A percentile compares a stretch with the other conserved stretches of the same genome.
Conservation (phyloP, 2,888 invertebrate species). For the Chydorus sphaericus region DNA sequence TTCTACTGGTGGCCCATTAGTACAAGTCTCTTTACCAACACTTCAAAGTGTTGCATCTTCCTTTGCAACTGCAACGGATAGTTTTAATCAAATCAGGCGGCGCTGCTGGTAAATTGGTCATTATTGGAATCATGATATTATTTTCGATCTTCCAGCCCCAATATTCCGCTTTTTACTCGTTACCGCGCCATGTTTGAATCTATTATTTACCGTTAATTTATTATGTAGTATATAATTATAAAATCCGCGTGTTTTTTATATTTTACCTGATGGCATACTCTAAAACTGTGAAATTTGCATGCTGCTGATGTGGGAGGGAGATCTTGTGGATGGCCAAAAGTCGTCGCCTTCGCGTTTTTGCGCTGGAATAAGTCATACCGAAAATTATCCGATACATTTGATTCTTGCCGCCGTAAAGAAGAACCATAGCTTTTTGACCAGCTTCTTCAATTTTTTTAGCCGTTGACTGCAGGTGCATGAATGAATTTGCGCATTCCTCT, state of each 20-base stretch:
- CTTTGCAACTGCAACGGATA: neutral
- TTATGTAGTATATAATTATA: neutral
- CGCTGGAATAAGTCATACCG: neutral
- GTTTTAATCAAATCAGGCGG: neutral
- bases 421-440: neutral
- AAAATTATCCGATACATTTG: neutral
- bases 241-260: too few species aligned
- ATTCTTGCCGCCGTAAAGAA: neutral
- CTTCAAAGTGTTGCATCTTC: neutral
- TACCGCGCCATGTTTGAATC: neutral
- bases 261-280: neutral
- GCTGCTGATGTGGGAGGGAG: neutral
- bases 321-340: neutral
- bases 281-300: neutral
- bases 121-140: neutral
- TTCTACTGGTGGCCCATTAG: neutral
- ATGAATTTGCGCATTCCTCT: neutral
- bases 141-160: neutral
- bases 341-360: neutral
- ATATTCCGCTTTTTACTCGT: neutral
- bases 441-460: neutral
- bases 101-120: constrained; percentile 1
- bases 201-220: neutral
- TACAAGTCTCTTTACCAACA: neutral
- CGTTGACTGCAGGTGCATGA: neutral